These are phyloP conservation scores for Volucella bombylans DNA, from an alignment of 2,888 invertebrate genomes.

Conservation along the genomic window DNA sequence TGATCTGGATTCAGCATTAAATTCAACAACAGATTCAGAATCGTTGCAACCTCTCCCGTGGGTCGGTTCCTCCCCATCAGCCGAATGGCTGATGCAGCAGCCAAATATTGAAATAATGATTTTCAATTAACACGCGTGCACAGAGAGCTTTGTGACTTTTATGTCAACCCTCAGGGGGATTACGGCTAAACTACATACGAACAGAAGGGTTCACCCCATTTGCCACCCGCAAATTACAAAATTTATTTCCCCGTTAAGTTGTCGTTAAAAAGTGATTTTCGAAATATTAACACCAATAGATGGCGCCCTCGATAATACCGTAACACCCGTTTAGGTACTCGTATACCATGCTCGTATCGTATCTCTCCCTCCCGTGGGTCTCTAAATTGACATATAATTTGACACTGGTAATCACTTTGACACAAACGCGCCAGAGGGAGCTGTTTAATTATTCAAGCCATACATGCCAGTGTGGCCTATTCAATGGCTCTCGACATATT, in stretches of 20 bases:
- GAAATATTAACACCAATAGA: conserved; percentile 55
- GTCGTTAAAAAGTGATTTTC: conserved; percentile 66
- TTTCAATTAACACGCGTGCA: conserved; percentile 76
- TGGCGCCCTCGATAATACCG: conserved; percentile 33
- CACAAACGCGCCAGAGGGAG: conserved; percentile 63
- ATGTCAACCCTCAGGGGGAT: conserved; percentile 59
- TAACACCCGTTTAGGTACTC: not conserved
- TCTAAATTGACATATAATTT: conserved; percentile 66
- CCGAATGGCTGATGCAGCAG: conserved; percentile 29
- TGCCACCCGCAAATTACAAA: conserved; percentile 44
- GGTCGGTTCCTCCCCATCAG: too few relatives aligned
- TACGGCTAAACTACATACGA: conserved; percentile 34
- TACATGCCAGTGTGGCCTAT: conserved; percentile 25
- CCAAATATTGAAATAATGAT: conserved; percentile 77
- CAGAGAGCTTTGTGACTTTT: conserved; percentile 65
- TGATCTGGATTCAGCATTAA: too few relatives aligned
- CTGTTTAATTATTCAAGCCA: conserved; percentile 68
- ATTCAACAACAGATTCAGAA: too few relatives aligned
- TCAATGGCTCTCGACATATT: conserved; percentile 23
- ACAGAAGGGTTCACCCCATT: conserved; percentile 19
- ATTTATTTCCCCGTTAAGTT: conserved; percentile 46
- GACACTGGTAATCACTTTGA: conserved; percentile 69
- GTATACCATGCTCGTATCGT: not conserved
- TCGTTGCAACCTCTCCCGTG: too few relatives aligned
- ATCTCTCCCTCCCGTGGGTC: not conserved